Percentiles rank a stretch among this genome's conserved stretches.
Evolutionary conservation across 2,113 vertebrate species (phyloP).

Genomic region (Thoracochromis brauschi): DNA sequence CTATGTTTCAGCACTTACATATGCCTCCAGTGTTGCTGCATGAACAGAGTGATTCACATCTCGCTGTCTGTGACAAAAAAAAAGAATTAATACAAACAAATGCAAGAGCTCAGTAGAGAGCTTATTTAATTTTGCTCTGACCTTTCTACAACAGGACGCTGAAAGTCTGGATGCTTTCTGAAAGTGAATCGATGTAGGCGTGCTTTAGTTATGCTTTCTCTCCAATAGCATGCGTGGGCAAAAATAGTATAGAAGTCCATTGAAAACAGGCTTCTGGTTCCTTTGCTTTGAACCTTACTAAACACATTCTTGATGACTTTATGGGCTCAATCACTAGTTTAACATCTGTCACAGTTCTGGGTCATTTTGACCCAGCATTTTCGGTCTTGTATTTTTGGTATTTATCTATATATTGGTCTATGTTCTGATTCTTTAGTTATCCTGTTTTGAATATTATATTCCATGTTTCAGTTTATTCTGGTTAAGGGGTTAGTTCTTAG

Average conservation of each 20-base stretch:
- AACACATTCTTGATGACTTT: background rate
- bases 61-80: background rate
- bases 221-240: background rate
- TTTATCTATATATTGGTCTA: background rate
- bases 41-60: background rate
- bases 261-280: background rate
- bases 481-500: background rate
- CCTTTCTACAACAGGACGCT: background rate
- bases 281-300: background rate
- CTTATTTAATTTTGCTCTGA: background rate
- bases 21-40: background rate
- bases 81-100: background rate
- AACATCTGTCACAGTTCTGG: background rate
- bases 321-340: background rate
- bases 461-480: background rate
- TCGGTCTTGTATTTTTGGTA: background rate
- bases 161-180: background rate
- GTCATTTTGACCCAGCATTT: background rate
- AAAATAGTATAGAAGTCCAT: background rate
- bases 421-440: background rate
- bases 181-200: background rate
- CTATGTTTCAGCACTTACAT: background rate
- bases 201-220: background rate
- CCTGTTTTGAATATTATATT: background rate
- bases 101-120: background rate